These are phyloP conservation scores for Catagonus wagneri DNA, from an alignment of 2,113 vertebrate genomes.

Conservation along the genomic window DNA sequence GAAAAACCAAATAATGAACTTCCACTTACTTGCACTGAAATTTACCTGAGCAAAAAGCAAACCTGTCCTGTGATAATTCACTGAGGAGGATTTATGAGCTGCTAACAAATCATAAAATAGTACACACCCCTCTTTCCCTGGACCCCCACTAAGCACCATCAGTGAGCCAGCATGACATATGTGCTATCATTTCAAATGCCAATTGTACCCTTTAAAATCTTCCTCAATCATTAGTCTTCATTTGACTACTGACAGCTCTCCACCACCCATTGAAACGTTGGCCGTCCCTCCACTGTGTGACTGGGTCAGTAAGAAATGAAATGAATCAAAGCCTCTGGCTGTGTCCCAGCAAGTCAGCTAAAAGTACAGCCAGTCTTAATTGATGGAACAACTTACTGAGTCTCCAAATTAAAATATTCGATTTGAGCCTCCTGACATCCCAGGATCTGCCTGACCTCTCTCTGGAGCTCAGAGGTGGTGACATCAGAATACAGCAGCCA, in stretches of 20 bases:
- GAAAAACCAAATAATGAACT: not conserved
- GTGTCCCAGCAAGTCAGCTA: not conserved
- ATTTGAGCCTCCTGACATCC: conserved; percentile 24
- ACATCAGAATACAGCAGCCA: conserved; percentile 53
- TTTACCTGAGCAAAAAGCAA: not conserved
- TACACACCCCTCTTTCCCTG: not conserved
- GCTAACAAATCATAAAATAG: conserved; percentile 36
- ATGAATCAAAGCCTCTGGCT: conserved; percentile 60
- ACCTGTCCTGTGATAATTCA: not conserved
- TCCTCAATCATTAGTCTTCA: conserved; percentile 24
- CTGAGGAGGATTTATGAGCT: conserved; percentile 5
- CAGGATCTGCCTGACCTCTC: not conserved
- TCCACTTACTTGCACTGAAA: not conserved
- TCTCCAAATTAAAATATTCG: conserved; percentile 74
- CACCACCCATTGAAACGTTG: not conserved
- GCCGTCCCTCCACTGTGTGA: not conserved
- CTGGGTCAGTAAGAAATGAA: conserved; percentile 52
- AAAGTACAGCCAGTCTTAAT: conserved; percentile 42
- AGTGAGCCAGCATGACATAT: conserved; percentile 1
- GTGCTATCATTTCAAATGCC: conserved; percentile 9
- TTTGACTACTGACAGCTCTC: conserved; percentile 48
- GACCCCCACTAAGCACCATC: not conserved
- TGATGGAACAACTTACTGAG: conserved; percentile 44
- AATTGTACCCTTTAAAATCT: conserved; percentile 32
- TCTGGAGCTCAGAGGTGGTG: not conserved